phyloP scores from a whole-genome alignment of 92 coral and sea anemone genomes.

The Parazoanthus atlanticus region DNA sequence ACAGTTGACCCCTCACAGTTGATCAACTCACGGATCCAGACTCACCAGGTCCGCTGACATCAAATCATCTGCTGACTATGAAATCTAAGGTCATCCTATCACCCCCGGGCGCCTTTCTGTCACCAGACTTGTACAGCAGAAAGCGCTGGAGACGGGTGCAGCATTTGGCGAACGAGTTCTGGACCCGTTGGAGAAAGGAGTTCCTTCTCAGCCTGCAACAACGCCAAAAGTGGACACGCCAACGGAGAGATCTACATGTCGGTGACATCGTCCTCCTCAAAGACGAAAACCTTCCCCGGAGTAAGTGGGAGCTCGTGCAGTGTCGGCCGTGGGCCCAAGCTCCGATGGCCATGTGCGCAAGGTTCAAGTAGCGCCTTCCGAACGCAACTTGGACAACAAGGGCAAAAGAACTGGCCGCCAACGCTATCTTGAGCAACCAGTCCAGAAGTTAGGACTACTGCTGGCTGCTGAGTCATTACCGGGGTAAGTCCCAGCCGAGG shows the following conservation, averaged over 20 bases:
- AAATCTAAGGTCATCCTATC: conserved; percentile 20
- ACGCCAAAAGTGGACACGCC: conserved; percentile 19
- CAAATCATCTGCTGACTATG: conserved; percentile 19
- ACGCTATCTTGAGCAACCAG: conserved; percentile 20
- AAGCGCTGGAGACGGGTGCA: conserved; percentile 27
- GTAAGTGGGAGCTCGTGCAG: conserved; percentile 28
- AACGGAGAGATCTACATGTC: no score
- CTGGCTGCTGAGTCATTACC: no score
- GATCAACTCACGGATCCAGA: conserved; percentile 17
- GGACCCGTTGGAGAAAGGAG: conserved; percentile 29
- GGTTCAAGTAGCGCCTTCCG: neutral
- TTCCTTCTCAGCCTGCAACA: conserved; percentile 18
- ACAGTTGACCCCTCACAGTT: conserved; percentile 17
- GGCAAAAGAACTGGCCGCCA: conserved; percentile 10
- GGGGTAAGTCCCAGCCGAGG: conserved; percentile 14
- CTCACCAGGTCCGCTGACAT: conserved; percentile 12
- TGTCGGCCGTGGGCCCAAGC: conserved; percentile 13
- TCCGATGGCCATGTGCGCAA: conserved; percentile 8
- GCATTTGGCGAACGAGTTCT: conserved; percentile 18
- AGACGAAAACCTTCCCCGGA: conserved; percentile 23
- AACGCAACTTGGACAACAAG: neutral
- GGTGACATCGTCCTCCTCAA: conserved; percentile 27
- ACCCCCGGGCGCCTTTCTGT: conserved; percentile 11
- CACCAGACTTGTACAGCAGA: conserved; percentile 22
- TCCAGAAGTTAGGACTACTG: conserved; percentile 24